Evolutionary conservation across 2,888 invertebrate genomes (phyloP).

Genomic region (Amblyjoppa fuscipennis): DNA sequence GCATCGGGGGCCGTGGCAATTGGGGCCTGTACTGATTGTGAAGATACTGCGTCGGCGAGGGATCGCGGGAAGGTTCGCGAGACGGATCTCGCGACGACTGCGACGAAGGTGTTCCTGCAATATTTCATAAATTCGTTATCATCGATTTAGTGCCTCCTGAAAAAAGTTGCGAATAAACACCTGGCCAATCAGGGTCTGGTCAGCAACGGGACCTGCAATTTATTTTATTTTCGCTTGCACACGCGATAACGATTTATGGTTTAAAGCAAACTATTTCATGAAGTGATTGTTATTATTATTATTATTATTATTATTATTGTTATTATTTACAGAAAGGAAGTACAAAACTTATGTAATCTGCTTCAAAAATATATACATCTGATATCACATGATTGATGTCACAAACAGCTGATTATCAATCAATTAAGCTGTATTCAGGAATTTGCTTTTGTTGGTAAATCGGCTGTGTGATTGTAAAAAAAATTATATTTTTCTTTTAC

Average conservation of each 20-base stretch:
- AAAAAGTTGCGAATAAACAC: not conserved
- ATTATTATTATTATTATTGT: too few relatives aligned
- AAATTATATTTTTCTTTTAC: not conserved
- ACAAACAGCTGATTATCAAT: too few relatives aligned
- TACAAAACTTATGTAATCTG: too few relatives aligned
- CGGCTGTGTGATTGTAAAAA: not conserved
- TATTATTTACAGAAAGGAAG: too few relatives aligned
- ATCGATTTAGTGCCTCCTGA: not conserved
- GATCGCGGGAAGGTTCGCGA: conserved; percentile 85
- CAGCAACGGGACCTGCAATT: not conserved
- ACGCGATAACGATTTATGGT: too few relatives aligned
- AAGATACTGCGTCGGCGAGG: conserved; percentile 83
- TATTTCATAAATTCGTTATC: not conserved
- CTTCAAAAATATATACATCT: too few relatives aligned
- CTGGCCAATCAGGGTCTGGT: not conserved
- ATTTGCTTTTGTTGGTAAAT: not conserved
- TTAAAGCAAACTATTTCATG: not conserved
- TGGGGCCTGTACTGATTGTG: conserved; percentile 79
- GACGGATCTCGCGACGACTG: conserved; percentile 86
- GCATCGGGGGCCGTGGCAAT: conserved; percentile 76
- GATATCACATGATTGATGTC: too few relatives aligned
- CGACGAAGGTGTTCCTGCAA: conserved; percentile 83
- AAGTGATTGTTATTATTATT: not conserved
- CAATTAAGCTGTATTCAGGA: not conserved
- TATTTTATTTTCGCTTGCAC: not conserved